phyloP scores from a whole-genome alignment of 2,113 vertebrate species.

The Thomomys bottae region DNA sequence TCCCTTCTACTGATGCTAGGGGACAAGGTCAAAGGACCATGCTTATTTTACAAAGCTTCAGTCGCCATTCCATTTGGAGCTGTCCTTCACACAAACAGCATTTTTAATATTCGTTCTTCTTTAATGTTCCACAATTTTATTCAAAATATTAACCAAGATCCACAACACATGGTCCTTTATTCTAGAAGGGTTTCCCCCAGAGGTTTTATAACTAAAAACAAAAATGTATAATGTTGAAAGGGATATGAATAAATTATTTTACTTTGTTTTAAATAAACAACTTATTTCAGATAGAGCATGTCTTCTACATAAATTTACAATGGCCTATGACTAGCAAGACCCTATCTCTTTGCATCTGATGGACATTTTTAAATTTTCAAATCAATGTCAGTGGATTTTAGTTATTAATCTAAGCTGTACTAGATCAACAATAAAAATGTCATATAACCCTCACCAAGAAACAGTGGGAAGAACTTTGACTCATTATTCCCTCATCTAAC shows the following conservation, averaged over 20 bases:
- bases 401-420: background rate
- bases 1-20: background rate
- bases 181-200: background rate
- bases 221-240: background rate
- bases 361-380: background rate
- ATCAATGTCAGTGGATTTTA: constrained; percentile 34
- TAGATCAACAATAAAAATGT: constrained; percentile 14
- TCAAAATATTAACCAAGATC: background rate
- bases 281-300: background rate
- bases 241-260: background rate
- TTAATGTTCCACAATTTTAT: constrained; percentile 20
- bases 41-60: constrained; percentile 48
- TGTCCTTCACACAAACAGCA: constrained; percentile 22
- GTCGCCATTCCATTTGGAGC: constrained; percentile 32
- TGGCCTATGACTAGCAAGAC: background rate
- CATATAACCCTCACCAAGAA: background rate
- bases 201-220: constrained; percentile 36
- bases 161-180: background rate
- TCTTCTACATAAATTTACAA: background rate
- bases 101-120: constrained; percentile 38
- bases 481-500: constrained; percentile 9
- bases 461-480: background rate
- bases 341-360: background rate
- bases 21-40: background rate
- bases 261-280: constrained; percentile 33